phyloP scores from a whole-genome alignment of 2,888 invertebrate genomes.

The Drosophila percnosoma region DNA sequence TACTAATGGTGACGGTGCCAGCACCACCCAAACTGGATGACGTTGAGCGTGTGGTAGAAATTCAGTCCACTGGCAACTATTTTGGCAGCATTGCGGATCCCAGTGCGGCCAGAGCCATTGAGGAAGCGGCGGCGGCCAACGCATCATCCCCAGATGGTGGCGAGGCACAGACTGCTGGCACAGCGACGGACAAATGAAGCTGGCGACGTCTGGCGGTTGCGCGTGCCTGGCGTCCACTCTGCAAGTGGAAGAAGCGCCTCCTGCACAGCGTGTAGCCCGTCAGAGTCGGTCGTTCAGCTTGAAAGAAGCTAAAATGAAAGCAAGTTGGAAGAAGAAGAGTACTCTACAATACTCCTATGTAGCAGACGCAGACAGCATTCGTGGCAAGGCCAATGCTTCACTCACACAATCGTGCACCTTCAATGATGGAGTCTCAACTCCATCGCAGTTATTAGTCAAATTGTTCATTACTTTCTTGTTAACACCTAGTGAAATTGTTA shows the following conservation, averaged over 20 bases:
- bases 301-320: slow-evolving; percentile 34
- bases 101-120: slow-evolving; percentile 68
- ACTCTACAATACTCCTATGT: slow-evolving; percentile 3
- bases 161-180: slow-evolving; percentile 66
- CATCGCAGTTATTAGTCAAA: slow-evolving; percentile 27
- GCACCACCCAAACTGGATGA: slow-evolving; percentile 82
- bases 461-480: slow-evolving; percentile 62
- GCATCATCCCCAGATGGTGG: slow-evolving; percentile 54
- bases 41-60: slow-evolving; percentile 80
- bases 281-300: slow-evolving; percentile 65
- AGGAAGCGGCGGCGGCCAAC: slow-evolving; percentile 45
- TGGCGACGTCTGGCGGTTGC: slow-evolving; percentile 77
- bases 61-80: slow-evolving; percentile 78
- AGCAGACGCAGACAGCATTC: slow-evolving; percentile 12
- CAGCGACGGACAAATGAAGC: slow-evolving; percentile 73
- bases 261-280: slow-evolving; percentile 65
- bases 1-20: slow-evolving; percentile 82
- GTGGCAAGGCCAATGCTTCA: slow-evolving; percentile 26
- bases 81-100: slow-evolving; percentile 77
- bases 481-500: slow-evolving; percentile 63
- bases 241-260: slow-evolving; percentile 38
- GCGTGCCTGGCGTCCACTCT: slow-evolving; percentile 50
- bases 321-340: slow-evolving; percentile 5
- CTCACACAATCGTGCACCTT: slow-evolving; percentile 33
- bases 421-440: slow-evolving; percentile 1